Conservation (phyloP, 2,113 vertebrate genomes). For the Bagarius yarrelli region DNA sequence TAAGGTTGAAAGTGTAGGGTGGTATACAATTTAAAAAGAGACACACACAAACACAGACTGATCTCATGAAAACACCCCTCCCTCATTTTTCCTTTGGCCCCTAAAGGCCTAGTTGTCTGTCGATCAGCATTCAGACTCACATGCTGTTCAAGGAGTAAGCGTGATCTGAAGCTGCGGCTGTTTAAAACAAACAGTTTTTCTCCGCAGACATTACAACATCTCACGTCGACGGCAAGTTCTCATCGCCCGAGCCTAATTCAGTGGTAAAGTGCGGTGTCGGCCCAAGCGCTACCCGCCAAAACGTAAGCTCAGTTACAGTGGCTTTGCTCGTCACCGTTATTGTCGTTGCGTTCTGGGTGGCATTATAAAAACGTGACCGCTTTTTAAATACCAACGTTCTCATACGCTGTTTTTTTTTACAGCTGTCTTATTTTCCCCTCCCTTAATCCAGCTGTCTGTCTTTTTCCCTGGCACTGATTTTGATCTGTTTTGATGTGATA, state of each 20-base stretch:
- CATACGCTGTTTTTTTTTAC: slow-evolving; percentile 26
- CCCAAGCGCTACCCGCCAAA: slow-evolving; percentile 22
- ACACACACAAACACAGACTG: background rate
- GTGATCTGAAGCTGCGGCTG: slow-evolving; percentile 7
- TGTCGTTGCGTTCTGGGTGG: slow-evolving; percentile 45
- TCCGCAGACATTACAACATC: slow-evolving; percentile 11
- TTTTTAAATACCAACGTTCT: slow-evolving; percentile 36
- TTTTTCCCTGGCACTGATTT: slow-evolving; percentile 28
- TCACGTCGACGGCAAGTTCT: background rate
- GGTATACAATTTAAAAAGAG: background rate
- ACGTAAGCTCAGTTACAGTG: slow-evolving; percentile 24
- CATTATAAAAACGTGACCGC: slow-evolving; percentile 34
- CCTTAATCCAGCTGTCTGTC: background rate
- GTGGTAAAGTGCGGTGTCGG: slow-evolving; percentile 15
- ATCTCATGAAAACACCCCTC: slow-evolving; percentile 5
- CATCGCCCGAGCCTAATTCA: background rate
- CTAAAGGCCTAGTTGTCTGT: background rate
- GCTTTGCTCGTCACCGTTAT: slow-evolving; percentile 31
- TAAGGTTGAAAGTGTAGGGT: slow-evolving; percentile 16
- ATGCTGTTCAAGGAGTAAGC: background rate
- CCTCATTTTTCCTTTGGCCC: slow-evolving; percentile 4
- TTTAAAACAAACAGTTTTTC: slow-evolving; percentile 15
- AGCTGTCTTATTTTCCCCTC: slow-evolving; percentile 5
- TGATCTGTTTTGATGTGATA: slow-evolving; percentile 44
- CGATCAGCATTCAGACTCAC: background rate